Base-by-base conservation (phyloP, 2,113 vertebrate genomes). In the Anser brachyrhynchus region DNA sequence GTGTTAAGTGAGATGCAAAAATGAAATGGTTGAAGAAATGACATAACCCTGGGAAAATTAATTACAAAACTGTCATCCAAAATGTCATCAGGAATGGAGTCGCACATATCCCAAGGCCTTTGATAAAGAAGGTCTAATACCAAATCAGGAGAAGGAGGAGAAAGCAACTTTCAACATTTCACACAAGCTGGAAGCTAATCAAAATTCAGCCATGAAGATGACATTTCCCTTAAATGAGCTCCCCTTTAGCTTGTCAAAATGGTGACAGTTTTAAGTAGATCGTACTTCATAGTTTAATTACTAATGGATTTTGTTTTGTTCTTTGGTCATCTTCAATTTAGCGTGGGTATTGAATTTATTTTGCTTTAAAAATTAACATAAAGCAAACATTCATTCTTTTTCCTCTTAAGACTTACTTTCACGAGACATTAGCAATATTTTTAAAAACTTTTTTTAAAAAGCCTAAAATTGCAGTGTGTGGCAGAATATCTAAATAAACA, bases 171-270 rank as follows among this genome's bases (percentile, higher is more conserved):
- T 28, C 52, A 84, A 10, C 7, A 55, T 64, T 93, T 87, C 77
- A 66, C 39, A 26, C 2, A 3, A 58, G n/a, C 44, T 84, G 43
- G 66, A 82, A 95, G 35, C 26, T 82, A 89, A 87, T 75, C 16
- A 75, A 93, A 90, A 87, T 49, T 55, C 61, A 89, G 58, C 33
- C 43, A 74, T 21, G 26, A 92, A 69, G 61, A 82, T 37, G 46
- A n/a, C 22, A 69, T 51, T 92, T 87, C 65, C 72, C 57, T 84
- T 67, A 89, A 91, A 75, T 17, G 19, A 72, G 23, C 65, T 92
- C 79, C 51, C 58, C 28, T 93, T 91, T 64, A 87, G 23, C 74
- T 82, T 91, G 44, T 90, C 89, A 95, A 79, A 89, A 51, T 35
- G 39, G 37, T 51, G 15, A 67, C 54, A 52, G 71, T 66, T 91